Percentiles rank a stretch among this genome's conserved stretches.
Conservation (phyloP, 2,888 invertebrate species). For the Ditula angustiorana region DNA sequence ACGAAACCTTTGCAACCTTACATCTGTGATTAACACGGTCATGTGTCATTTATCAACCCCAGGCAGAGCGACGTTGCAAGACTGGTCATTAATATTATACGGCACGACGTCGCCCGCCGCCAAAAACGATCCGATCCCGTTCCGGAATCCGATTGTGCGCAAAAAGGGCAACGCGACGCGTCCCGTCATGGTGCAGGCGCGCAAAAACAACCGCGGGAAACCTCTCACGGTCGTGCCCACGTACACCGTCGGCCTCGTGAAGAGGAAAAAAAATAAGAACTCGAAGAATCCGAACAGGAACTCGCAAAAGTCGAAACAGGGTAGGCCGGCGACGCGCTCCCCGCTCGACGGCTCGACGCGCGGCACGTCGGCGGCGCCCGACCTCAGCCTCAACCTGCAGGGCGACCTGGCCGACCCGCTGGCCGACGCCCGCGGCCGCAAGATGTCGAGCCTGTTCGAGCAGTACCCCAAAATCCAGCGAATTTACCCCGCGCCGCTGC, state of each 20-base stretch:
- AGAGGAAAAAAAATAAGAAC: conserved; percentile 85
- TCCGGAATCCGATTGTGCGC: conserved; percentile 75
- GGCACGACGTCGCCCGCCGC: conserved; percentile 90
- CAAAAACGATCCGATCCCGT: conserved; percentile 87
- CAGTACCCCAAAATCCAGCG: conserved; percentile 91
- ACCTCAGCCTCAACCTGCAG: conserved; percentile 75
- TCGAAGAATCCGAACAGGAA: conserved; percentile 82
- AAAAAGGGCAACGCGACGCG: conserved; percentile 76
- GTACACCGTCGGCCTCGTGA: conserved; percentile 77
- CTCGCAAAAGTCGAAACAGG: conserved; percentile 81
- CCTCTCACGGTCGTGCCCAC: conserved; percentile 71
- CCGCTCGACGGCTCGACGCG: conserved; percentile 82
- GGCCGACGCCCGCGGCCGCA: conserved; percentile 77
- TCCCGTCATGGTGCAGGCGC: conserved; percentile 74
- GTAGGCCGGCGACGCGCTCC: conserved; percentile 82
- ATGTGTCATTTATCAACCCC: conserved; percentile 63
- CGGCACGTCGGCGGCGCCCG: conserved; percentile 62
- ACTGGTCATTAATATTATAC: conserved; percentile 97
- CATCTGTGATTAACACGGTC: conserved; percentile 47
- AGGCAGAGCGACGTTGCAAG: conserved; percentile 96
- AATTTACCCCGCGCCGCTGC: conserved; percentile 89
- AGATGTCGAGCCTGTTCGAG: conserved; percentile 90
- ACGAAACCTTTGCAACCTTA: conserved; percentile 30
- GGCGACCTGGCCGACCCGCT: conserved; percentile 73
- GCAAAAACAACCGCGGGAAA: conserved; percentile 75